Percentiles rank a stretch among this genome's conserved stretches.
Conservation (phyloP, 2,888 invertebrate species). For the Acleris cristana region DNA sequence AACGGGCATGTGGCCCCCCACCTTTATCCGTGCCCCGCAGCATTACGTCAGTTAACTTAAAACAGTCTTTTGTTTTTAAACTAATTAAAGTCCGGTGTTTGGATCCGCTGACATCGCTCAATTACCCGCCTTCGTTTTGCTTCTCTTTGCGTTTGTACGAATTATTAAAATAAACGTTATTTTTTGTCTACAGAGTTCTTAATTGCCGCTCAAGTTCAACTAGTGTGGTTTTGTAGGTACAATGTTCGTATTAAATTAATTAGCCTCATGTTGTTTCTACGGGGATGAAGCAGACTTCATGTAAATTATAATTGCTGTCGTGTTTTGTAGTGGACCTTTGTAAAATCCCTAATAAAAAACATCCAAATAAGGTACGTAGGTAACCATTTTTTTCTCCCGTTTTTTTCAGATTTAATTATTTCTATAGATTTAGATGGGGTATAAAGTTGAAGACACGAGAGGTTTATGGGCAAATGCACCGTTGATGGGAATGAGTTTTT, state of each 20-base stretch:
- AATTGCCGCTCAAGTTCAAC: slow-evolving; percentile 23
- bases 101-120: slow-evolving; percentile 52
- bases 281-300: slow-evolving; percentile 29
- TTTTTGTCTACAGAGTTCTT: slow-evolving; percentile 19
- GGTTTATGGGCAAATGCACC: slow-evolving; percentile 50
- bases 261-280: slow-evolving; percentile 29
- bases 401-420: slow-evolving; percentile 24
- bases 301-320: slow-evolving; percentile 35
- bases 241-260: slow-evolving; percentile 33
- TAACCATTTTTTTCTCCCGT: slow-evolving; percentile 16
- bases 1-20: slow-evolving; percentile 4
- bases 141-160: slow-evolving; percentile 19
- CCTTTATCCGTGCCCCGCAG: slow-evolving; percentile 20
- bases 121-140: slow-evolving; percentile 40
- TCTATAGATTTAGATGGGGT: slow-evolving; percentile 27
- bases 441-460: slow-evolving; percentile 35
- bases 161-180: slow-evolving; percentile 30
- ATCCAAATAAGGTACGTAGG: background rate
- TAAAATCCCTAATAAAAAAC: slow-evolving; percentile 11
- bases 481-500: slow-evolving; percentile 52
- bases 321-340: slow-evolving; percentile 29
- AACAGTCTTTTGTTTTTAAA: slow-evolving; percentile 67
- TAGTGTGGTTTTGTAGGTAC: slow-evolving; percentile 24
- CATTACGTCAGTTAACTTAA: slow-evolving; percentile 10
- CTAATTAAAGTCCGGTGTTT: slow-evolving; percentile 64